phyloP scores from a whole-genome alignment of 53 echinoderm and acorn worm species.

The Henricia sp. region DNA sequence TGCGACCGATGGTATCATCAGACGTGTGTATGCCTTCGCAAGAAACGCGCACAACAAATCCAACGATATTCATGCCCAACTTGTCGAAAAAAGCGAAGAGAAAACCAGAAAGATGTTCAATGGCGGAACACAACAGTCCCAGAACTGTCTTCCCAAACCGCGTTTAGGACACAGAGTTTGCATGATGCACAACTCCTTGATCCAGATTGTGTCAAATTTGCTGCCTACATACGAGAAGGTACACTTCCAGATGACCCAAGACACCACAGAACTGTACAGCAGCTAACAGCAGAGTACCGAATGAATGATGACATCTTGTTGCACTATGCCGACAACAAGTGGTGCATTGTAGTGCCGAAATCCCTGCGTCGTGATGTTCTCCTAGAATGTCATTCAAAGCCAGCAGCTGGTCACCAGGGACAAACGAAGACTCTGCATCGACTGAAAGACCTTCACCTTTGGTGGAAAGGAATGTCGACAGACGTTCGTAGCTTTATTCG shows the following conservation, averaged over 20 bases:
- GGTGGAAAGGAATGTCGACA: conserved; percentile 24
- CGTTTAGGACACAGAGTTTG: background rate
- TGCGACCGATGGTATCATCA: conserved; percentile 55
- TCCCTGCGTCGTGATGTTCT: conserved; percentile 19
- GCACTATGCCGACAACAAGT: background rate
- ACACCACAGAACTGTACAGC: background rate
- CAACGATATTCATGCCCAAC: background rate
- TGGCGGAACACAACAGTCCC: background rate
- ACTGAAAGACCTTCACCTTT: conserved; percentile 17
- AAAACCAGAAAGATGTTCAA: background rate
- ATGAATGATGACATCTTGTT: background rate
- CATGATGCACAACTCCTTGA: conserved; percentile 4
- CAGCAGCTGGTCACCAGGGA: conserved; percentile 62
- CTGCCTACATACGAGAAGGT: background rate
- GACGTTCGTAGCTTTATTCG: conserved; percentile 42
- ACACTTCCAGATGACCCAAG: background rate
- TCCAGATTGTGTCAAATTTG: background rate
- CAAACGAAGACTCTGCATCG: conserved; percentile 57
- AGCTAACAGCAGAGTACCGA: background rate
- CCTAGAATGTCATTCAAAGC: conserved; percentile 15
- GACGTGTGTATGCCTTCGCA: conserved; percentile 28
- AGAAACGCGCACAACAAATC: background rate
- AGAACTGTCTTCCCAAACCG: background rate
- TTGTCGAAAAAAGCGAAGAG: background rate
- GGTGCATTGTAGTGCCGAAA: conserved; percentile 16